Evolutionary conservation across 2,113 vertebrate species (phyloP).

Genomic region (Accipiter cooperii): DNA sequence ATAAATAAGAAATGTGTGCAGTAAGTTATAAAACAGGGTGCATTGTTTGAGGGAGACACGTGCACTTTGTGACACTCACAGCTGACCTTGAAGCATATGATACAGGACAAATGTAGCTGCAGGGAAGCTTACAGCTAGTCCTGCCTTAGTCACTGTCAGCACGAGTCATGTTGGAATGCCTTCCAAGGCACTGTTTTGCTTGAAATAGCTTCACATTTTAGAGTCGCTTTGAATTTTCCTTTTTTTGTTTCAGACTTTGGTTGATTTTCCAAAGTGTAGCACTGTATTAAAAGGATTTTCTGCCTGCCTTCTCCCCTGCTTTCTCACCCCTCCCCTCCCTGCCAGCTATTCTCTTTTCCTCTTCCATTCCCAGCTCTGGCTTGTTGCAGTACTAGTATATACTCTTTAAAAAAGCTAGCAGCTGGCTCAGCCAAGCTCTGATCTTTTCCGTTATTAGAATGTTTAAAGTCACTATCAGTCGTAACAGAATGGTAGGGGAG

Average conservation of each 20-base stretch:
- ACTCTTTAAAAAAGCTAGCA: background rate
- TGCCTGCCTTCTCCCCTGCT: background rate
- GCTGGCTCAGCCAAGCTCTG: background rate
- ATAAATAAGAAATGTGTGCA: background rate
- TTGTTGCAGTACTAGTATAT: background rate
- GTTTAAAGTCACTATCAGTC: conserved; percentile 21
- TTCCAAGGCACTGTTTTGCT: background rate
- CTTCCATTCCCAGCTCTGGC: background rate
- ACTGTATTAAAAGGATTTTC: background rate
- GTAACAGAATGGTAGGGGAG: conserved; percentile 1
- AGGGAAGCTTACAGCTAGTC: background rate
- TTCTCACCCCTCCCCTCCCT: background rate
- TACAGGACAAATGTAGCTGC: background rate
- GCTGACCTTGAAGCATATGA: background rate
- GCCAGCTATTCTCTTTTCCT: background rate
- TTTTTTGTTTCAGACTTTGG: background rate
- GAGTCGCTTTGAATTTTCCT: background rate
- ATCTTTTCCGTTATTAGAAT: conserved; percentile 25
- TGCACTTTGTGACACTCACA: background rate
- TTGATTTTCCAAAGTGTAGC: background rate
- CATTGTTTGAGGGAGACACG: background rate
- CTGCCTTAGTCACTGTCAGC: background rate
- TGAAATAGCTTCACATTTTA: background rate
- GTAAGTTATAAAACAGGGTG: background rate
- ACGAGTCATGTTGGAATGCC: background rate